Evolutionary conservation across 2,888 invertebrate genomes (phyloP), one percentile per base, ranked within the genome.

Genomic region (Campoplex nolae): DNA sequence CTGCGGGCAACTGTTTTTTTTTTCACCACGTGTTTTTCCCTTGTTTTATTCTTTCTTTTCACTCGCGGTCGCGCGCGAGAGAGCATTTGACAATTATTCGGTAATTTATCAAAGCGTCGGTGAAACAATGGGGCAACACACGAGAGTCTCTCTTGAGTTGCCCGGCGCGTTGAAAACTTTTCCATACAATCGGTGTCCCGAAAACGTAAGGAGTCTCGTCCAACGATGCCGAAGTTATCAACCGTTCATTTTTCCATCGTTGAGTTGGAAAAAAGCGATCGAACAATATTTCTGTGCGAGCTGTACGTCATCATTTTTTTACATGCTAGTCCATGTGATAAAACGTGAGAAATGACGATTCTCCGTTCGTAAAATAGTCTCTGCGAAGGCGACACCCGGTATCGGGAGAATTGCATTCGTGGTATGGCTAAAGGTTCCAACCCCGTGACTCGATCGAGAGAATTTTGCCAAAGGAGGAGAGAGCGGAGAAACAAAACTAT

Each of bases 21-120:
- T 54, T 73, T 82, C 75, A 51, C 83, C 2, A 45, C 11, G 9
- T 42, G 42, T 42, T 42, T 42, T 42, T 9, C 42, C 42, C 8
- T 82, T 62, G 77, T 73, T 76, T 88, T 84, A 84, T 73, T 86
- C 67, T 83, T 85, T 68, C 70, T 80, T 84, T 77, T 84, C 70
- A 87, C 89, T 77, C 90, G 92, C 90, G 91, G 92, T 92, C 92
- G 92, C 91, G 92, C 56, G 73, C 74, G 79, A 80, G 78, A 79
- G 85, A 45, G 90, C 91, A 92, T 93, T 94, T 93, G 93, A 94
- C 94, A 94, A 94, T 94, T 94, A 94, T 94, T 94, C 94, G 93
- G 93, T 94, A 94, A 94, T 94, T 94, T 94, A 94, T 94, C 94
- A 94, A 94, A 92, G 93, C 92, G 90, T 91, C 91, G 90, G 90